Base-by-base conservation (phyloP, 2,888 invertebrate genomes). In the Stictocephala bisonia region DNA sequence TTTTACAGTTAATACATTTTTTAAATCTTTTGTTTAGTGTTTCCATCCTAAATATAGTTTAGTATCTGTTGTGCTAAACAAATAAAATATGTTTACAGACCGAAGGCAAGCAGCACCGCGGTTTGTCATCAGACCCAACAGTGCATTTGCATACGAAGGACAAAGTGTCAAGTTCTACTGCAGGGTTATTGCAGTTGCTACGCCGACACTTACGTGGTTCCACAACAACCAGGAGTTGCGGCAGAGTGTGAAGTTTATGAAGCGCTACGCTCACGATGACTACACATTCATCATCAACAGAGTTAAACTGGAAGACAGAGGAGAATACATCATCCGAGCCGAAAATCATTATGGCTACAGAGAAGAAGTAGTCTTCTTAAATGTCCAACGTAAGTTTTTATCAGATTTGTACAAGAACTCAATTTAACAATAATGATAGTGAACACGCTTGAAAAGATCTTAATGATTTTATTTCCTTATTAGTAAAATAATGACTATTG, bases 231-330 rank as follows among this genome's bases (percentile, higher is more conserved):
- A 91, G 82, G 98, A 98, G 83, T 86, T 99, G 70, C 88, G 95
- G 71, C 99, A 99, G 86, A 97, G 97, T 79, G 97, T 98, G 78
- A 99, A 99, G 86, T 97, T 95, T 85, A 99, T 99, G 99, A 99
- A 99, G 86, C 91, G 97, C 81, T 99, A 99, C 83, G 89, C 91
- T 50, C 96, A 94, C 70, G 96, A 98, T 80, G 97, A 99, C 82
- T 99, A 96, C 84, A 96, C 97, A 85, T 96, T 99, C 85, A 92
- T 97, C 77, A 97, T 99, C 80, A 99, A 98, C 86, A 91, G 99
- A 79, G 94, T 94, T 41, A 97, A 95, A 85, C 85, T 96, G 77
- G 95, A 97, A 77, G 99, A 99, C 85, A 91, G 97, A 81, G 99
- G 99, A 79, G 98, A 99, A 85, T 99, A 98, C 85, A 92, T 96